These are phyloP conservation scores for Leptarthrus brevirostris DNA, from an alignment of 2,888 invertebrate genomes.

Conservation along the genomic window DNA sequence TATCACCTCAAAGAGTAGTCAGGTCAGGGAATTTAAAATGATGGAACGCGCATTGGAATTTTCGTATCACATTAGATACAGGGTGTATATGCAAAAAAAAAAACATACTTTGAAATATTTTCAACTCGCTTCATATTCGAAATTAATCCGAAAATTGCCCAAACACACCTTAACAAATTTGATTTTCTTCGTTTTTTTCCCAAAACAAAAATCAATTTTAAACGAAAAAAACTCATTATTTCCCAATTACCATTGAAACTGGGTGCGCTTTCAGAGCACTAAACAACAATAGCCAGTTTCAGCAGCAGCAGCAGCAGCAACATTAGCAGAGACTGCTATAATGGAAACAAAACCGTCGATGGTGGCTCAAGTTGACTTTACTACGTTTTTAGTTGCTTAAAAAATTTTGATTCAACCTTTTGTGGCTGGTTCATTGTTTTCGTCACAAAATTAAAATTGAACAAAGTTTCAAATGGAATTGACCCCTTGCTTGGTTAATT, in stretches of 20 bases:
- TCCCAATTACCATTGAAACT: slow-evolving; percentile 2
- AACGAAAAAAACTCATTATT: slow-evolving; percentile 1
- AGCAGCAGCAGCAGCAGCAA: too few species aligned
- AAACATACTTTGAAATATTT: too few species aligned
- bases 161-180: too few species aligned
- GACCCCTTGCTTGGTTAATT: too few species aligned
- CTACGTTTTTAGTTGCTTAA: not conserved
- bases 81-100: too few species aligned
- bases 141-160: too few species aligned
- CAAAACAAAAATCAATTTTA: too few species aligned
- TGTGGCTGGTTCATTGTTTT: not conserved
- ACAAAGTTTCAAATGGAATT: slow-evolving; percentile 7
- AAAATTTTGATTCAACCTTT: not conserved
- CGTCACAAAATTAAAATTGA: slow-evolving; percentile 1
- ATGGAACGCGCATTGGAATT: not conserved
- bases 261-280: not conserved
- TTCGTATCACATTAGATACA: too few species aligned
- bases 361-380: not conserved
- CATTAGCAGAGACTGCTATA: not conserved
- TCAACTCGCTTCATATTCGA: too few species aligned
- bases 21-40: not conserved
- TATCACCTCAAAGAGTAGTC: not conserved
- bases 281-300: not conserved
- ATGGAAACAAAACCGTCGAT: not conserved
- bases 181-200: too few species aligned